These are phyloP conservation scores for Euthynnus affinis DNA, from an alignment of 2,797 vertebrate genomes.

Conservation along the genomic window DNA sequence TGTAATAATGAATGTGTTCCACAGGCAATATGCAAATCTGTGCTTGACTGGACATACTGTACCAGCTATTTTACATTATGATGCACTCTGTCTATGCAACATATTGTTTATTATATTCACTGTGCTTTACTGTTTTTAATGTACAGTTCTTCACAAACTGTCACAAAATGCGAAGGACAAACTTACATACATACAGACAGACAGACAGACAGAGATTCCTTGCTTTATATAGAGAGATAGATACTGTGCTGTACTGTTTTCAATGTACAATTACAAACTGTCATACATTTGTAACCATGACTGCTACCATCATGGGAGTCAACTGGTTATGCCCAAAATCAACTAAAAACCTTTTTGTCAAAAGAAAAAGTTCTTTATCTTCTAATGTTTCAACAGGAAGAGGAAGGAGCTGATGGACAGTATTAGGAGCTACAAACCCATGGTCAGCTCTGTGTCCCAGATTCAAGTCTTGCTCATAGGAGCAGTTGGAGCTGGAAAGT, in stretches of 20 bases:
- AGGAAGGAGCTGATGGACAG: slow-evolving; percentile 47
- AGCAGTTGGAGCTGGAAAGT: slow-evolving; percentile 77
- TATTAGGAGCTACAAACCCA: slow-evolving; percentile 55
- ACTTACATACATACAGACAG: too few relatives aligned
- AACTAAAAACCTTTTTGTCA: neutral
- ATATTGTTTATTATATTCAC: too few relatives aligned
- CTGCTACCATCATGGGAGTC: neutral
- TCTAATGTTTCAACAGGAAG: slow-evolving; percentile 47
- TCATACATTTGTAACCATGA: neutral
- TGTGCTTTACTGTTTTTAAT: too few relatives aligned
- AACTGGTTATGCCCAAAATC: neutral
- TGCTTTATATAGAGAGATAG: too few relatives aligned
- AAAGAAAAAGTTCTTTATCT: neutral
- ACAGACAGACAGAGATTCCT: too few relatives aligned
- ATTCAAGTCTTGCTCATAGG: slow-evolving; percentile 72
- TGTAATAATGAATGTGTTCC: too few relatives aligned
- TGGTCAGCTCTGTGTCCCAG: slow-evolving; percentile 28
- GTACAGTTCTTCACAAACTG: too few relatives aligned
- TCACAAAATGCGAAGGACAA: too few relatives aligned
- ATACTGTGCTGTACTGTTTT: neutral
- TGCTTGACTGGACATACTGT: too few relatives aligned
- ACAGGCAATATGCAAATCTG: too few relatives aligned
- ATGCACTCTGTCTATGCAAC: neutral
- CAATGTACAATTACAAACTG: neutral
- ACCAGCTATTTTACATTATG: neutral